Evolutionary conservation across 2,888 invertebrate species (phyloP).

Genomic region (Phyllotreta cruciferae): DNA sequence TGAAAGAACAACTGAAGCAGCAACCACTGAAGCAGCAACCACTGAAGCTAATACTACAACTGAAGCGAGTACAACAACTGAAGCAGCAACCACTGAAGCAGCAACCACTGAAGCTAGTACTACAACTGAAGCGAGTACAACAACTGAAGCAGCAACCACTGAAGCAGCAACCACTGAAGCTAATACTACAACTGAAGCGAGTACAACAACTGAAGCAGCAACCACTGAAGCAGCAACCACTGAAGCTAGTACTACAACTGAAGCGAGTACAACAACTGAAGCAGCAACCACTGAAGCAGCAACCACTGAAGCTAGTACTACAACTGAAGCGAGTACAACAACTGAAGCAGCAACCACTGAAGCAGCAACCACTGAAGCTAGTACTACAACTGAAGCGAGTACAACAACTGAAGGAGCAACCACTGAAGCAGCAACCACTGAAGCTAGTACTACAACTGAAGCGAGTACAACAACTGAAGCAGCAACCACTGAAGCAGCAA

Average conservation of each 20-base stretch:
- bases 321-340: too few relatives aligned
- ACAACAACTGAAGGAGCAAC: neutral
- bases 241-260: too few relatives aligned
- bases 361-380: neutral
- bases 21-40: too few relatives aligned
- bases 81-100: too few relatives aligned
- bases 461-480: neutral
- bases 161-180: slow-evolving; percentile 6
- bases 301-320: neutral
- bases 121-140: slow-evolving; percentile 4
- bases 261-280: slow-evolving; percentile 2
- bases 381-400: neutral
- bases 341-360: slow-evolving; percentile 3
- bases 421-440: slow-evolving; percentile 1
- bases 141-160: neutral
- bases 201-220: slow-evolving; percentile 3
- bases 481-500: slow-evolving; percentile 7
- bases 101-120: too few relatives aligned
- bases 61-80: too few relatives aligned
- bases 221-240: slow-evolving; percentile 1
- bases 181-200: neutral
- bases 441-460: neutral
- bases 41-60: too few relatives aligned
- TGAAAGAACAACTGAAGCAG: too few relatives aligned
- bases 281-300: slow-evolving; percentile 7